Evolutionary conservation across 2,888 invertebrate genomes (phyloP).

Genomic region (Hydroisotoma schaefferi): DNA sequence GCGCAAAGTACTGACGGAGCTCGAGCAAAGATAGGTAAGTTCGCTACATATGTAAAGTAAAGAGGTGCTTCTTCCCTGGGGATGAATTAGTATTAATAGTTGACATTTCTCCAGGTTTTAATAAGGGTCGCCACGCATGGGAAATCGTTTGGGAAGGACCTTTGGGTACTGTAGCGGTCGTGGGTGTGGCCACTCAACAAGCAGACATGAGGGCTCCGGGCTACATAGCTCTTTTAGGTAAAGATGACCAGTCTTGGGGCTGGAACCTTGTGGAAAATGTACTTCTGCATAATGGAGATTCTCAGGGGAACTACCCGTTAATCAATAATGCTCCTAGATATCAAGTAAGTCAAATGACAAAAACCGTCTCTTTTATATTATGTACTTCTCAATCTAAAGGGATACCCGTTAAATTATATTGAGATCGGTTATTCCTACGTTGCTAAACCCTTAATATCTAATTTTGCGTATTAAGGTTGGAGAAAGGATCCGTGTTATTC

Average conservation of each 20-base stretch:
- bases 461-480: slow-evolving; percentile 67
- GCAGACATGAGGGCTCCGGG: slow-evolving; percentile 70
- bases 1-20: slow-evolving; percentile 97
- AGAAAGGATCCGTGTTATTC: slow-evolving; percentile 91
- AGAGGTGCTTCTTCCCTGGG: too few relatives aligned
- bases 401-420: background rate
- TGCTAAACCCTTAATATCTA: background rate
- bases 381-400: background rate
- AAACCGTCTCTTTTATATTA: slow-evolving; percentile 2
- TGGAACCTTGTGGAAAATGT: slow-evolving; percentile 99
- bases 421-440: too few relatives aligned
- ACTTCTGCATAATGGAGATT: slow-evolving; percentile 91
- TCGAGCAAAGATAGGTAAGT: slow-evolving; percentile 68
- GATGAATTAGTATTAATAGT: too few relatives aligned
- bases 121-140: slow-evolving; percentile 92
- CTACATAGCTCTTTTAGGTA: slow-evolving; percentile 89
- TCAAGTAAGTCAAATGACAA: slow-evolving; percentile 64
- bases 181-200: slow-evolving; percentile 92
- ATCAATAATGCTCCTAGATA: slow-evolving; percentile 96
- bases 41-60: too few relatives aligned
- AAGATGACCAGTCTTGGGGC: slow-evolving; percentile 97
- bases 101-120: slow-evolving; percentile 73
- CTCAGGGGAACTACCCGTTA: slow-evolving; percentile 87
- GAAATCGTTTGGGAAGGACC: slow-evolving; percentile 99
- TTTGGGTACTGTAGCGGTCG: slow-evolving; percentile 93